Evolutionary conservation across 1,140 invertebrate species (phyloP), one percentile per base, ranked within the genome.

Genomic region (Ceratina japonica): DNA sequence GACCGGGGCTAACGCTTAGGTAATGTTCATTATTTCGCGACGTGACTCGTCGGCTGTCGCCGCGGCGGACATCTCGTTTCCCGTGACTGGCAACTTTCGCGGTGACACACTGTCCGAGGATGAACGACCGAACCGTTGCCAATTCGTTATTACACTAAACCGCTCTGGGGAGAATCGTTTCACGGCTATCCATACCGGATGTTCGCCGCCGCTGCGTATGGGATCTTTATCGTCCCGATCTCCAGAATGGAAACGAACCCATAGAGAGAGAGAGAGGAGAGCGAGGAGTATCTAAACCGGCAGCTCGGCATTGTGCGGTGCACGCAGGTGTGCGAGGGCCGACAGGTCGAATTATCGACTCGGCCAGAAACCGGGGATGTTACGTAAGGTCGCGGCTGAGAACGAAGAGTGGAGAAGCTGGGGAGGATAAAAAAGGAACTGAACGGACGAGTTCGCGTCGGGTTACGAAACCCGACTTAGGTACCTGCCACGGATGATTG

Each of bases 391-490:
- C 75, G 82, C n/a, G 79, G 37, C 15, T 3, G 22, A 24, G 61
- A 49, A 64, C 44, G 31, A 24, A 52, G 20, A 63, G 54, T 64
- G 65, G 52, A 65, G 61, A 52, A 56, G 5, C 54, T 16, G n/a
- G n/a, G n/a, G 13, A 4, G 13, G n/a, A 56, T 5, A 16, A 56
- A 56, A 56, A 56, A 56, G n/a, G 5, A 78, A 62, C 72, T 58
- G 51, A 79, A 79, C 79, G 69, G 79, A 85, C 76, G 84, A 85
- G 79, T 81, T 81, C 58, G 77, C 56, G 59, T 64, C 56, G 62
- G 64, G 61, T 22, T 73, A 44, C 37, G 37, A 44, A 44, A 44
- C 61, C 24, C 37, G 15, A 65, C 56, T 84, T 85, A 79, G 79
- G 80, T 81, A 85, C 16, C 54, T 56, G 54, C 54, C 54, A 10